These are phyloP conservation scores for Forbesichthys agassizii DNA, from an alignment of 2,113 vertebrate species.

Conservation along the genomic window DNA sequence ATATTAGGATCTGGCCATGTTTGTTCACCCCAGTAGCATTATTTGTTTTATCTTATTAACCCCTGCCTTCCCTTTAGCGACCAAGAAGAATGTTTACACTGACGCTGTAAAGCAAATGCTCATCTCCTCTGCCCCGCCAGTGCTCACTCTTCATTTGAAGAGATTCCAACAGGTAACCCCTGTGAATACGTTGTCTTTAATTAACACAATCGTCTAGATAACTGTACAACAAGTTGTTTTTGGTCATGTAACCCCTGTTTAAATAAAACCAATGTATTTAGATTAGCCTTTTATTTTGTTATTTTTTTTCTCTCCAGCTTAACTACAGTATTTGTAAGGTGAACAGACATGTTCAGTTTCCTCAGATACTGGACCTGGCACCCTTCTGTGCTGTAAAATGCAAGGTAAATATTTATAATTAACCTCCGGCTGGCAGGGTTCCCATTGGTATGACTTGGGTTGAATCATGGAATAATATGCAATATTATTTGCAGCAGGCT, in stretches of 20 bases:
- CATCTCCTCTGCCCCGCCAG: slow-evolving; percentile 87
- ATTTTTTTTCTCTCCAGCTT: slow-evolving; percentile 71
- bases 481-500: no score
- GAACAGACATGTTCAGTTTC: slow-evolving; percentile 90
- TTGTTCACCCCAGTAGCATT: no score
- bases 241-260: neutral
- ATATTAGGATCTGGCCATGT: no score
- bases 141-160: slow-evolving; percentile 96
- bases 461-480: no score
- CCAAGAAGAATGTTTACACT: slow-evolving; percentile 86
- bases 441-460: no score
- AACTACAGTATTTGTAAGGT: slow-evolving; percentile 91
- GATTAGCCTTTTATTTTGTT: neutral
- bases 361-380: slow-evolving; percentile 89
- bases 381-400: slow-evolving; percentile 90
- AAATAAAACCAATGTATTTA: neutral
- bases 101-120: slow-evolving; percentile 96
- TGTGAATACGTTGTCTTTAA: neutral
- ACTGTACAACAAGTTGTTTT: neutral
- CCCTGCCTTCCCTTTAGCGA: slow-evolving; percentile 68
- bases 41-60: neutral
- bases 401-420: slow-evolving; percentile 80
- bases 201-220: slow-evolving; percentile 2
- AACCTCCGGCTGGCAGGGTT: no score
- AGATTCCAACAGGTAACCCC: slow-evolving; percentile 90